These are phyloP conservation scores for Prosapia bicincta DNA, from an alignment of 2,888 invertebrate genomes.

Conservation along the genomic window DNA sequence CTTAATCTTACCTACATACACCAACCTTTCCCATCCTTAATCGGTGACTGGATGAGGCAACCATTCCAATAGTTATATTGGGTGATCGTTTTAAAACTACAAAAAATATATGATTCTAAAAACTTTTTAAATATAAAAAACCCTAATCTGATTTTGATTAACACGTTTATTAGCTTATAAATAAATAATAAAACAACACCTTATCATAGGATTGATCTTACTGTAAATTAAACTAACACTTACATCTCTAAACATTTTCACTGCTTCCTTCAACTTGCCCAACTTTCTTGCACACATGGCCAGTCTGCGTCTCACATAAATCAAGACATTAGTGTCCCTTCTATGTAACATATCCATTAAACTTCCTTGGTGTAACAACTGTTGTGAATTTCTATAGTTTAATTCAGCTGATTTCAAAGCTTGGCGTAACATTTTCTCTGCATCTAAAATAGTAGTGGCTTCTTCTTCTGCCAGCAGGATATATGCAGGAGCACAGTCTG, in stretches of 20 bases:
- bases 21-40: no score
- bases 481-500: constrained; percentile 93
- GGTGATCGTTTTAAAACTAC: no score
- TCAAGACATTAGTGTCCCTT: constrained; percentile 88
- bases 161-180: no score
- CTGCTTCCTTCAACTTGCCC: constrained; percentile 90
- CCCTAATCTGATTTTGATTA: no score
- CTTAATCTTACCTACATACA: no score
- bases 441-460: constrained; percentile 86
- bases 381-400: constrained; percentile 76
- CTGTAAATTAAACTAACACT: no score
- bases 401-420: constrained; percentile 81
- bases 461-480: constrained; percentile 96
- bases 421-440: constrained; percentile 61
- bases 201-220: no score
- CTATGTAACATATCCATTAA: constrained; percentile 74
- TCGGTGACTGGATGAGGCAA: no score
- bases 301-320: constrained; percentile 88
- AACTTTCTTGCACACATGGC: constrained; percentile 98
- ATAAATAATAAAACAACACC: no score
- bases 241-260: constrained; percentile 92
- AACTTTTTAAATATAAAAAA: no score
- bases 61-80: no score
- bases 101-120: no score
- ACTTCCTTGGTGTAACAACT: constrained; percentile 70